A percentile compares a stretch with the other conserved stretches of the same genome.
These are phyloP conservation scores for Whitmania pigra DNA, from an alignment of 1,140 invertebrate species.

Conservation along the genomic window DNA sequence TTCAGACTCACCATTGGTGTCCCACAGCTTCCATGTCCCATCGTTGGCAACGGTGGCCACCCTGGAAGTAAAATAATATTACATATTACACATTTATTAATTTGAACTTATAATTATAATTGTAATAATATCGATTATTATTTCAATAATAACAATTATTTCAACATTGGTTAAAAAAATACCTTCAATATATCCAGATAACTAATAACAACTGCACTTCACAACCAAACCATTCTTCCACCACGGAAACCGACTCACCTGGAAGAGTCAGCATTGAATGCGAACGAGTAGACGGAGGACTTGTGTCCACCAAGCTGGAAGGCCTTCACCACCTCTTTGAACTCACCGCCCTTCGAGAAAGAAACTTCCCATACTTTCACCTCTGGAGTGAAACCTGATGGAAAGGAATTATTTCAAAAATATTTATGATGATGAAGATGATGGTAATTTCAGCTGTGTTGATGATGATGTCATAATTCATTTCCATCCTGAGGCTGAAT, in stretches of 20 bases:
- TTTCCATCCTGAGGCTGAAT: too few species aligned
- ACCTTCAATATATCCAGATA: too few species aligned
- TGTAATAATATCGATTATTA: not conserved
- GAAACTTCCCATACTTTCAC: slow-evolving; percentile 71
- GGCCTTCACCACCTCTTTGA: slow-evolving; percentile 59
- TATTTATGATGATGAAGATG: too few species aligned
- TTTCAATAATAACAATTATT: not conserved
- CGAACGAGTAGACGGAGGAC: slow-evolving; percentile 66
- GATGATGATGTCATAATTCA: too few species aligned
- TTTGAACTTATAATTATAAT: too few species aligned
- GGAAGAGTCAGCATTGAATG: slow-evolving; percentile 64
- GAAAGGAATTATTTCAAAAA: not conserved
- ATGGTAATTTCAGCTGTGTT: too few species aligned
- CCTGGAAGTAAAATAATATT: slow-evolving; percentile 36
- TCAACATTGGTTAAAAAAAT: too few species aligned
- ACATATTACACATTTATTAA: too few species aligned
- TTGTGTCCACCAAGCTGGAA: slow-evolving; percentile 68
- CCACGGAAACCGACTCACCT: slow-evolving; percentile 29
- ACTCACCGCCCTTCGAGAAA: slow-evolving; percentile 60
- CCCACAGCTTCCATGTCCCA: slow-evolving; percentile 69
- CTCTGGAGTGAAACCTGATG: slow-evolving; percentile 65
- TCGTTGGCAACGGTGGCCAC: slow-evolving; percentile 76
- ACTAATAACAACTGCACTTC: not conserved
- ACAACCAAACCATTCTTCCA: too few species aligned
- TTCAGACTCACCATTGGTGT: slow-evolving; percentile 52